Evolutionary conservation across 2,797 vertebrate genomes (phyloP), one percentile per base, ranked within the genome.

Genomic region (Alectoris magna): DNA sequence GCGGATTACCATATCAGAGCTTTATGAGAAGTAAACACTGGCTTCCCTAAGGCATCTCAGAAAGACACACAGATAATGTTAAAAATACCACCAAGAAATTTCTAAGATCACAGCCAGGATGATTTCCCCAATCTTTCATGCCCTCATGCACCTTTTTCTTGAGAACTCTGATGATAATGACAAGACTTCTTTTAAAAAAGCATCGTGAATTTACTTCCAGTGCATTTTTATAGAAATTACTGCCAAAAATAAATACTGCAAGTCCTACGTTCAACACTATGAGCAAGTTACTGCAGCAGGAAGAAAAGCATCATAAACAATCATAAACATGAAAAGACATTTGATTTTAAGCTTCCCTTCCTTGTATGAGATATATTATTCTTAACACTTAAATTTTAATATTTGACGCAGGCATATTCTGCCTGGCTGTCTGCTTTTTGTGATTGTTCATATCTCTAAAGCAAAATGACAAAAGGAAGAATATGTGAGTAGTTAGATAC

Each of bases 1-100:
- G 56, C 75, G 36, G 70, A 95, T 95, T 94, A 96, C 75, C 82
- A 74, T 62, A 94, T 80, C 87, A 93, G 87, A 96, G 59, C 18
- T 87, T 93, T 77, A 14, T 91, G 74, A 86, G 91, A 89, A 95
- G 70, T 88, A 96, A 97, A 96, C 62, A 93, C n/a, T 58, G 29
- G 69, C 73, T 92, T 85, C 81, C 92, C 81, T 87, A 75, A 93
- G 90, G 88, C 81, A 93, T 11, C 51, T 63, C 48, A 85, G 74
- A 72, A 63, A 91, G 34, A 91, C 43, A 78, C 13, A 66, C 63
- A 88, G 74, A 94, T 93, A 94, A 88, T 62, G 55, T 86, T 88
- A 86, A 92, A 88, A 93, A 96, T 73, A 87, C 19, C 80, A 84
- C 63, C 36, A 95, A 75, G 71, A 95, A 91, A 94, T 93, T 93